Conservation (phyloP, 2,113 vertebrate species). For the Xerus inauris region DNA sequence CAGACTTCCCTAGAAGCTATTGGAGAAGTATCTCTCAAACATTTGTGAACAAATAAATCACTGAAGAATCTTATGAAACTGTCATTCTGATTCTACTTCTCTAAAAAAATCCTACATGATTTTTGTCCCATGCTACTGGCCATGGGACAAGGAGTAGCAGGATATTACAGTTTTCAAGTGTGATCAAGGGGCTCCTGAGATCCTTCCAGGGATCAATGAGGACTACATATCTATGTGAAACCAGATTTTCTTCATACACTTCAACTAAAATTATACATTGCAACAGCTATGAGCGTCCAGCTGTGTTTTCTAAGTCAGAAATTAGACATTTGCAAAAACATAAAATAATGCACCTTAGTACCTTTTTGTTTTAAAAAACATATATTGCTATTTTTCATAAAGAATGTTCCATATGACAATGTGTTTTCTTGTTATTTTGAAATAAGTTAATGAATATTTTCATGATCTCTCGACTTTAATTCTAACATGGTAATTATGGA, state of each 20-base stretch:
- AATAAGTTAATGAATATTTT: background rate
- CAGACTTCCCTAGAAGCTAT: background rate
- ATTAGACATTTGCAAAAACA: constrained; percentile 20
- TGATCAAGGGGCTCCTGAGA: background rate
- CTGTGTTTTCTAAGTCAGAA: background rate
- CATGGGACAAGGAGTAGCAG: background rate
- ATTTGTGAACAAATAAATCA: background rate
- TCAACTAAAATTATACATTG: background rate
- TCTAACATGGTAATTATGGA: background rate
- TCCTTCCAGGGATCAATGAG: background rate
- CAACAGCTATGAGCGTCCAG: background rate
- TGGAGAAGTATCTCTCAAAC: background rate
- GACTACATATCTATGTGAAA: background rate
- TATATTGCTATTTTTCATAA: background rate
- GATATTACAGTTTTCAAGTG: background rate
- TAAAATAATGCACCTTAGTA: background rate
- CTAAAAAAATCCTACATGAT: background rate
- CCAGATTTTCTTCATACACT: background rate
- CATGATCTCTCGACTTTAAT: background rate
- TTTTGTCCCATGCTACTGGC: background rate
- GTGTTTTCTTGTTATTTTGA: constrained; percentile 47
- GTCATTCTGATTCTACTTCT: background rate
- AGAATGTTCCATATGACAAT: background rate
- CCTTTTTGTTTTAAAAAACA: constrained; percentile 1
- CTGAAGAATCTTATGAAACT: background rate